Conservation (phyloP, 2,113 vertebrate species). For the Nothobranchius kuhntae region DNA sequence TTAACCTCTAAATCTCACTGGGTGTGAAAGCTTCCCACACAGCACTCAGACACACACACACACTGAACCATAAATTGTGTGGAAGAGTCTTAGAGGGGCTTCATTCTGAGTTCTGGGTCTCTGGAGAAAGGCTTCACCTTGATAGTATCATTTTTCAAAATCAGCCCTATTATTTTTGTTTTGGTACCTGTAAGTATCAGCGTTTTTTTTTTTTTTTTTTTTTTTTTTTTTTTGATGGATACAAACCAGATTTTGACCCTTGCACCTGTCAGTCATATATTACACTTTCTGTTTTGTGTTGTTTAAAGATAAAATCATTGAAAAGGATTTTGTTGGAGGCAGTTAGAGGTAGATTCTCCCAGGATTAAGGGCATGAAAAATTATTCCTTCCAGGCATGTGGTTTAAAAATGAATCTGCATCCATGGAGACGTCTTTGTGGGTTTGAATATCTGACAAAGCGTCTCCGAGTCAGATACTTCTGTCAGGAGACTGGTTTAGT, state of each 20-base stretch:
- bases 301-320: constrained; percentile 57
- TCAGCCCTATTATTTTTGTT: constrained; percentile 47
- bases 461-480: constrained; percentile 6
- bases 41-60: constrained; percentile 38
- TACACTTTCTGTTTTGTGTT: constrained; percentile 61
- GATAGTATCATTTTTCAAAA: constrained; percentile 54
- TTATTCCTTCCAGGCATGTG: constrained; percentile 10
- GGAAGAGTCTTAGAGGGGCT: constrained; percentile 40
- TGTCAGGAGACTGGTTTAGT: constrained; percentile 17
- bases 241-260: constrained; percentile 74
- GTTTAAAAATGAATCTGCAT: constrained; percentile 27
- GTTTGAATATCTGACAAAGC: constrained; percentile 7
- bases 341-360: constrained; percentile 36
- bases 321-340: constrained; percentile 36
- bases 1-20: constrained; percentile 54
- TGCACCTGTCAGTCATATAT: constrained; percentile 68
- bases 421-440: constrained; percentile 28
- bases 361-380: constrained; percentile 42
- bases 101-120: constrained; percentile 51
- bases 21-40: constrained; percentile 52
- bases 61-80: constrained; percentile 61
- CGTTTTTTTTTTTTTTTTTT: not conserved
- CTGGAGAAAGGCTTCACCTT: constrained; percentile 42
- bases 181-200: constrained; percentile 35
- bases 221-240: constrained; percentile 60